These are phyloP conservation scores for Pachycephus smyrnensis DNA, from an alignment of 2,888 invertebrate genomes.

Conservation along the genomic window DNA sequence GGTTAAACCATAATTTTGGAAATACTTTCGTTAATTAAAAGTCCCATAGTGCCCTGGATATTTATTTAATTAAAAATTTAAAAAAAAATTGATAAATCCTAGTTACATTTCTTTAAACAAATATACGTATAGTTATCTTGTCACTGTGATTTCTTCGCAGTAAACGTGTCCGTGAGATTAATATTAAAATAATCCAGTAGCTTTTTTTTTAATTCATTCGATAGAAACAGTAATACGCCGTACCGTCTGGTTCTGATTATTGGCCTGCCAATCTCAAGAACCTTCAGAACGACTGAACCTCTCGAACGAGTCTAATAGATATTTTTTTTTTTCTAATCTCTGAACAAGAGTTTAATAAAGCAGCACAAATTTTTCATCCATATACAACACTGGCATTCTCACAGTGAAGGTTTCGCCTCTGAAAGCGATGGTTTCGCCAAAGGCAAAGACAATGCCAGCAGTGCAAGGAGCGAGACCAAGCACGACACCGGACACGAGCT, in stretches of 20 bases:
- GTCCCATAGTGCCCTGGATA: neutral
- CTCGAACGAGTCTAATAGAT: neutral
- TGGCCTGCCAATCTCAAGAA: neutral
- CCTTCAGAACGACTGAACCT: neutral
- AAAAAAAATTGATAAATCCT: neutral
- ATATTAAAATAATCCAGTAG: neutral
- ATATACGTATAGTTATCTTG: neutral
- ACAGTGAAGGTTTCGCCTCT: neutral
- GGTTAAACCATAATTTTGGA: neutral
- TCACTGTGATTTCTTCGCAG: neutral
- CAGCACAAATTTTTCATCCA: neutral
- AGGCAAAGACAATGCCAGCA: constrained; percentile 43
- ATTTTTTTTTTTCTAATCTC: neutral
- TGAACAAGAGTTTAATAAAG: neutral
- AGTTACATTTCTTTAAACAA: neutral
- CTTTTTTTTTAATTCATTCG: neutral
- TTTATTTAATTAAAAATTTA: neutral
- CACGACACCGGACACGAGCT: constrained; percentile 56
- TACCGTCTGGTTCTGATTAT: neutral
- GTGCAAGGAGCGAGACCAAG: constrained; percentile 38
- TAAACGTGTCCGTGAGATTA: neutral
- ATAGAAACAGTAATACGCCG: neutral
- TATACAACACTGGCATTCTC: neutral
- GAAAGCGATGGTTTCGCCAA: neutral
- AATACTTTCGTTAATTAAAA: neutral